Evolutionary conservation across 1,140 invertebrate genomes (phyloP).

Genomic region (Whitmania pigra): DNA sequence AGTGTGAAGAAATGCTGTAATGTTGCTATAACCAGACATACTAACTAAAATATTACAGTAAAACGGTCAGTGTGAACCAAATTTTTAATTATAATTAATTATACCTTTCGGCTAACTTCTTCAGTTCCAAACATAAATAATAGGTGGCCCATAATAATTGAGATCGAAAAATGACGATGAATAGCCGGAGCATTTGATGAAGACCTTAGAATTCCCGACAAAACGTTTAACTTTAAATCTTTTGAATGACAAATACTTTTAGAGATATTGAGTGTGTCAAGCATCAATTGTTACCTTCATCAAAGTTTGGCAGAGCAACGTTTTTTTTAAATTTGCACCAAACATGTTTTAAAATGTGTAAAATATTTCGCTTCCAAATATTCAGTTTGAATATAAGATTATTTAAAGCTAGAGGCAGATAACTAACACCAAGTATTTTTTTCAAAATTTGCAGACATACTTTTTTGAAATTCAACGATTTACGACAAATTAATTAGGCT

Average conservation of each 20-base stretch:
- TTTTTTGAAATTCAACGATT: too few relatives aligned
- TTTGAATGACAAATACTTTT: neutral
- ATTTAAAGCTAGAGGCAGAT: too few relatives aligned
- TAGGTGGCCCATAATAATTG: slow-evolving; percentile 36
- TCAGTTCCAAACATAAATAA: slow-evolving; percentile 41
- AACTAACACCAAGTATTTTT: too few relatives aligned
- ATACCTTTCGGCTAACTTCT: slow-evolving; percentile 24
- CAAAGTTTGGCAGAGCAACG: too few relatives aligned
- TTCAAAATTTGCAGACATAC: too few relatives aligned
- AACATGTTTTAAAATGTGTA: too few relatives aligned
- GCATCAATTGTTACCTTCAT: too few relatives aligned
- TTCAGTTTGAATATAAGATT: too few relatives aligned
- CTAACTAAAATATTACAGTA: slow-evolving; percentile 29
- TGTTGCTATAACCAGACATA: slow-evolving; percentile 42
- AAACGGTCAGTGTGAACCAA: neutral
- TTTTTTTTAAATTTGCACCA: too few relatives aligned
- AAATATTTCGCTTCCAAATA: too few relatives aligned
- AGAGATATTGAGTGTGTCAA: too few relatives aligned
- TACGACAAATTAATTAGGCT: too few relatives aligned
- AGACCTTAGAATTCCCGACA: slow-evolving; percentile 31
- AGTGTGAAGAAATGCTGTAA: slow-evolving; percentile 45
- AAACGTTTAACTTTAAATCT: slow-evolving; percentile 1
- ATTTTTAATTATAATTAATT: neutral
- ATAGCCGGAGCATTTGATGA: slow-evolving; percentile 37
- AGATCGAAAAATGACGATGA: slow-evolving; percentile 38